Evolutionary conservation across 1,140 invertebrate species (phyloP).

Genomic region (Lepeophtheirus salmonis): DNA sequence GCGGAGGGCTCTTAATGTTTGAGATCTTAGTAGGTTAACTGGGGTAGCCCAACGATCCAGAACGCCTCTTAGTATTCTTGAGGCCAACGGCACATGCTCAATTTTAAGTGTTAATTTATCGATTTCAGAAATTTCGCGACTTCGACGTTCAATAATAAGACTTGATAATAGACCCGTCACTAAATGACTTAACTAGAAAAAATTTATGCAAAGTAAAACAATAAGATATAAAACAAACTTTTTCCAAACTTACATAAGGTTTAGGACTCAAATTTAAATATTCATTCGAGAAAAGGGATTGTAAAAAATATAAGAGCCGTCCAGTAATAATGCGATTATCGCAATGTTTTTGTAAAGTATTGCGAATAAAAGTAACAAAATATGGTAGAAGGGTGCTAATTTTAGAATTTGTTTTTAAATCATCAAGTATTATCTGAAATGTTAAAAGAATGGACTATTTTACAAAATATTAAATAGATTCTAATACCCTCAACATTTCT

Average conservation of each 20-base stretch:
- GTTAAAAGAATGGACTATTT: neutral
- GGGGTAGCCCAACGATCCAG: constrained; percentile 9
- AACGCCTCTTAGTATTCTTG: neutral
- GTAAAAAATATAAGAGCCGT: neutral
- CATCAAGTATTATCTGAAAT: neutral
- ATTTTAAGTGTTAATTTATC: neutral
- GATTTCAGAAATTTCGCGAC: neutral
- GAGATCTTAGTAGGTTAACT: constrained; percentile 3
- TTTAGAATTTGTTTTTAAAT: constrained; percentile 14
- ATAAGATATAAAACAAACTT: no score
- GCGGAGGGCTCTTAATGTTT: constrained; percentile 3
- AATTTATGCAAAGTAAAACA: no score
- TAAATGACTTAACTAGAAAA: constrained; percentile 8
- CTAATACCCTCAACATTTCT: neutral
- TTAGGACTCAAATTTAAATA: constrained; percentile 11
- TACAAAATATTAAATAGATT: neutral
- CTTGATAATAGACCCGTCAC: constrained; percentile 8
- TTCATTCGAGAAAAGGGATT: constrained; percentile 1
- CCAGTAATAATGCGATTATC: neutral
- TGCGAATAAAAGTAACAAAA: constrained; percentile 9
- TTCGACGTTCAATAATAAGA: constrained; percentile 11
- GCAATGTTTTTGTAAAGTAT: constrained; percentile 2
- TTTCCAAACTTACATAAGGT: constrained; percentile 11
- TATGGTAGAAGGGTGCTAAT: constrained; percentile 3
- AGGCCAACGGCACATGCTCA: neutral